Evolutionary conservation across 2,113 vertebrate species (phyloP).

Genomic region (Corapipo altera): DNA sequence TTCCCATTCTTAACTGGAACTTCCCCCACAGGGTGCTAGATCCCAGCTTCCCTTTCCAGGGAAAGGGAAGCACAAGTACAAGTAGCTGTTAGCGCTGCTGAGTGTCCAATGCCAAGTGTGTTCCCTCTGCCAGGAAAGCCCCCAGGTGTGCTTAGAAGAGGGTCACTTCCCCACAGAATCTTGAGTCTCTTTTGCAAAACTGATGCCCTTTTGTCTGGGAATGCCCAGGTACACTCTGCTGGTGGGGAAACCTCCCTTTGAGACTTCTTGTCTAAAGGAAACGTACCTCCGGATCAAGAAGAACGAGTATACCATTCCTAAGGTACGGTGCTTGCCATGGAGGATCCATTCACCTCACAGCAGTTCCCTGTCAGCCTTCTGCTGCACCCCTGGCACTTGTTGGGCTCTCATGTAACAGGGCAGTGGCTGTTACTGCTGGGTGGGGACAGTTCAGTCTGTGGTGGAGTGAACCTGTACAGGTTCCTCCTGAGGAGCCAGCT

Average conservation of each 20-base stretch:
- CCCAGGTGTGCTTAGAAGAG: background rate
- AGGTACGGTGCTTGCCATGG: slow-evolving; percentile 67
- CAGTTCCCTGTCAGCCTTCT: background rate
- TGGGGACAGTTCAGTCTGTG: background rate
- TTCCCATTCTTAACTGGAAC: background rate
- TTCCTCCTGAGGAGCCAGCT: background rate
- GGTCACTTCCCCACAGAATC: background rate
- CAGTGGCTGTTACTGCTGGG: background rate
- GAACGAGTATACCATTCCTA: slow-evolving; percentile 91
- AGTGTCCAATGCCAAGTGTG: fast-evolving
- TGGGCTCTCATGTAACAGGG: fast-evolving
- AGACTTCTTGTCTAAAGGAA: slow-evolving; percentile 95
- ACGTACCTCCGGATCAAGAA: slow-evolving; percentile 96
- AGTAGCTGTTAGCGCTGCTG: fast-evolving
- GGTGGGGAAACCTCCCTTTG: slow-evolving; percentile 96
- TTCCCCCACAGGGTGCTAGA: background rate
- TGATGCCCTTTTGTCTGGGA: background rate
- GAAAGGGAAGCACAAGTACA: background rate
- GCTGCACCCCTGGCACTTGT: background rate
- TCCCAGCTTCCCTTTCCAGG: background rate
- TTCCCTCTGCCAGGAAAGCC: background rate
- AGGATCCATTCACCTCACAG: fast-evolving
- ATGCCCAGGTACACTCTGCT: slow-evolving; percentile 89
- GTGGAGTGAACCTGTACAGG: background rate
- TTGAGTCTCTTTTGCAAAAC: background rate